phyloP scores from a whole-genome alignment of 2,797 vertebrate species.

The Sphaeramia orbicularis region DNA sequence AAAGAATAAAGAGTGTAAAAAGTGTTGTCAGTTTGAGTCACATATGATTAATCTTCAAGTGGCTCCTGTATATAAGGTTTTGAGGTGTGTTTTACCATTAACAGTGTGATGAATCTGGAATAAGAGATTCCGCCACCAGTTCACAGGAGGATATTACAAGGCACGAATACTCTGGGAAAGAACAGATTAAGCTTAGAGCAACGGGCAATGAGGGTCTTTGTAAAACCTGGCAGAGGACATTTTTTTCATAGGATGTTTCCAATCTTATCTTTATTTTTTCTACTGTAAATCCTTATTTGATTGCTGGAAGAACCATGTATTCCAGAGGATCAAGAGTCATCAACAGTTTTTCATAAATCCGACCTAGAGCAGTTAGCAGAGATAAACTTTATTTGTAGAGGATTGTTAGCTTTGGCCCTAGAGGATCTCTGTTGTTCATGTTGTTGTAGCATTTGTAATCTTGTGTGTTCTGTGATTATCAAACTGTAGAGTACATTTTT shows the following conservation, averaged over 20 bases:
- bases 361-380: slow-evolving; percentile 66
- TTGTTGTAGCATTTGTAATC: slow-evolving; percentile 53
- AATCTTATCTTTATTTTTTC: slow-evolving; percentile 62
- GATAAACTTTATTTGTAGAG: slow-evolving; percentile 62
- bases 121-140: slow-evolving; percentile 18
- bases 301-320: slow-evolving; percentile 69
- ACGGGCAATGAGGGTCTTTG: slow-evolving; percentile 38
- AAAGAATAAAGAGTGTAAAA: too few relatives aligned
- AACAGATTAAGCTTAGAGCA: slow-evolving; percentile 25
- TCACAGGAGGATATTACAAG: slow-evolving; percentile 39
- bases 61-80: slow-evolving; percentile 27
- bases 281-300: slow-evolving; percentile 71
- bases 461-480: slow-evolving; percentile 58
- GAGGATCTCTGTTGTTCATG: slow-evolving; percentile 56
- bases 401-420: slow-evolving; percentile 55
- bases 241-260: slow-evolving; percentile 61
- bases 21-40: slow-evolving; percentile 20
- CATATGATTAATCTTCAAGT: background rate
- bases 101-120: slow-evolving; percentile 21
- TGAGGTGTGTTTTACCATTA: slow-evolving; percentile 16
- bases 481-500: slow-evolving; percentile 54
- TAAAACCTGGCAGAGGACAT: slow-evolving; percentile 53
- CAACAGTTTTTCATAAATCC: slow-evolving; percentile 43
- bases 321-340: slow-evolving; percentile 53
- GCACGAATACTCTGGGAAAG: slow-evolving; percentile 43